phyloP scores from a whole-genome alignment of 2,888 invertebrate species.

The Torymus auratus region DNA sequence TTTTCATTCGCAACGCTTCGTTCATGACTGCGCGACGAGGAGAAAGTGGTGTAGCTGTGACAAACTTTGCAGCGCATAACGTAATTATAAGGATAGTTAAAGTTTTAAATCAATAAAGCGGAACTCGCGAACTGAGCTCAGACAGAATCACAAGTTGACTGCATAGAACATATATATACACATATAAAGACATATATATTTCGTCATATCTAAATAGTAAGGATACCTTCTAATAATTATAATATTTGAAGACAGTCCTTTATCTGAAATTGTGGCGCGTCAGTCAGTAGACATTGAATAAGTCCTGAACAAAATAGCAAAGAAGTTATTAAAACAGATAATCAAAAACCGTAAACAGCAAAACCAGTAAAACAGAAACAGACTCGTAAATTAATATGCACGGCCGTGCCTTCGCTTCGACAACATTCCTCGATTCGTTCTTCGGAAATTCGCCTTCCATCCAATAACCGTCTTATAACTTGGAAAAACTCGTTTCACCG shows the following conservation, averaged over 20 bases:
- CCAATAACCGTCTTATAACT: slow-evolving; percentile 51
- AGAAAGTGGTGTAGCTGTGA: slow-evolving; percentile 53
- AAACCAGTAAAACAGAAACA: not conserved
- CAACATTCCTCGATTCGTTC: slow-evolving; percentile 4
- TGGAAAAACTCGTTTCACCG: slow-evolving; percentile 48
- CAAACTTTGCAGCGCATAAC: slow-evolving; percentile 69
- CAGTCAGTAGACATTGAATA: too few relatives aligned
- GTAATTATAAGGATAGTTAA: slow-evolving; percentile 73
- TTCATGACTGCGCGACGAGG: slow-evolving; percentile 24
- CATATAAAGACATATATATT: too few relatives aligned
- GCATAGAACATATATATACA: too few relatives aligned
- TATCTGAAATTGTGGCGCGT: too few relatives aligned
- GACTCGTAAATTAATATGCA: slow-evolving; percentile 40
- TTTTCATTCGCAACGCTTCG: slow-evolving; percentile 36
- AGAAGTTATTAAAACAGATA: not conserved
- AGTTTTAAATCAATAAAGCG: slow-evolving; percentile 72
- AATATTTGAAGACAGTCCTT: too few relatives aligned
- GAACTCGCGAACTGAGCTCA: slow-evolving; percentile 31
- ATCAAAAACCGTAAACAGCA: not conserved
- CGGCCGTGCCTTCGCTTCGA: not conserved
- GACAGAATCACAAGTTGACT: not conserved
- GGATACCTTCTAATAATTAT: too few relatives aligned
- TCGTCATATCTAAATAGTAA: too few relatives aligned
- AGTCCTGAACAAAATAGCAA: too few relatives aligned
- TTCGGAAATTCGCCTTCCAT: slow-evolving; percentile 31